Evolutionary conservation across 2,797 vertebrate genomes (phyloP), one percentile per base, ranked within the genome.

Genomic region (Emydoidea blandingii): DNA sequence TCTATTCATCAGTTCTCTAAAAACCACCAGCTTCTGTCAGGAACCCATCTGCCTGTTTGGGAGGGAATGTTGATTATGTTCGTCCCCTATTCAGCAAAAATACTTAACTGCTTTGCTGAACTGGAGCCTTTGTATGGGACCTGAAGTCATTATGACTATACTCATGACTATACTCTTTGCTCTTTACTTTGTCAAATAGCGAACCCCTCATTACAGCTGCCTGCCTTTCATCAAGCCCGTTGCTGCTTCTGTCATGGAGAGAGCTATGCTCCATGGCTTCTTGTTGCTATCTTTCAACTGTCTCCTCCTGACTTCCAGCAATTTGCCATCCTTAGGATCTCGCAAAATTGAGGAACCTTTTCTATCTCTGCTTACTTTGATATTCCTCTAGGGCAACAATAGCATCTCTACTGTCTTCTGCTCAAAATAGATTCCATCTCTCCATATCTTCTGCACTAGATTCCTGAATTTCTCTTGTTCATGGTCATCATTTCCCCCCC

Each of bases 111-210:
- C 83, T 82, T 4, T 53, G 53, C 65, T n/a, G 72, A 25, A 72
- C 34, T 50, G 1, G 0, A 23, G 81, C 68, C 68, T 85, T 52
- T 52, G 0, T 0, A 10, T 23, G 76, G 47, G 78, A 57, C 34
- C 86, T 87, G 89, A 93, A 83, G 14, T 94, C 84, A 89, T 76
- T 83, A 76, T 80, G 76, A 86, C 86, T 92, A 82, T 89, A 86
- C 88, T 89, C 2, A 52, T 18, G 50, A 52, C 50, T 54, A 54
- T 9, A 54, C 53, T 23, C 81, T 79, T 82, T 56, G 62, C 83
- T 44, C 21, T 44, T 76, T 41, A 44, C 37, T 74, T 76, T 47
- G 23, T 23, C 12, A 8, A 14, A 76, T 29, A 14, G 23, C 4
- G 5, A 76, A 15, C 23, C 41, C 25, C 41, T 76, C 72, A 14